Conservation (phyloP, 2,113 vertebrate genomes). For the Meriones unguiculatus region DNA sequence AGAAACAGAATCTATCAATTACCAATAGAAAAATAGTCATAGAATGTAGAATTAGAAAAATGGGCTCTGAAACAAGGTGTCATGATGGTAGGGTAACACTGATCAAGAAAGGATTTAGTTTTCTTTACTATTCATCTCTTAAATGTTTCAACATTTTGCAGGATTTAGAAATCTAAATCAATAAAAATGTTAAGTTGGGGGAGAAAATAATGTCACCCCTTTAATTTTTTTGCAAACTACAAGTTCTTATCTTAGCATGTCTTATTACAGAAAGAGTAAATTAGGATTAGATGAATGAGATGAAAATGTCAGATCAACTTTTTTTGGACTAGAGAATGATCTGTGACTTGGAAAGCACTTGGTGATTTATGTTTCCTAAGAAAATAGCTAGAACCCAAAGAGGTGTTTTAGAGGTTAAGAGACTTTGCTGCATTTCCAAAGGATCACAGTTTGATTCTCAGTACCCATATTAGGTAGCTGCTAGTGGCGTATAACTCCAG, state of each 20-base stretch:
- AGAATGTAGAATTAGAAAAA: neutral
- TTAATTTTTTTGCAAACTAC: neutral
- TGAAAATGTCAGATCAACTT: neutral
- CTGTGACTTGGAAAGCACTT: conserved; percentile 30
- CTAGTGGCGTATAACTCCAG: neutral
- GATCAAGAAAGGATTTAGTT: neutral
- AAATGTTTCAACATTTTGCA: neutral
- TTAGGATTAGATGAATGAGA: conserved; percentile 29
- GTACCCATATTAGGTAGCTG: no score
- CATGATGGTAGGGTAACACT: neutral
- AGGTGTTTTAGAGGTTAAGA: neutral
- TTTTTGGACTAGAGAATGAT: conserved; percentile 2
- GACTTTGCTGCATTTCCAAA: neutral
- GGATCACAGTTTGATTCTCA: neutral
- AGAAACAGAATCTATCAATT: neutral
- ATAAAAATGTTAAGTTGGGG: neutral
- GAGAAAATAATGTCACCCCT: neutral
- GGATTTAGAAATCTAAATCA: conserved; percentile 15
- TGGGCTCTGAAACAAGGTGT: neutral
- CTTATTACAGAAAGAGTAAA: neutral
- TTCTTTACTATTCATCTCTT: neutral
- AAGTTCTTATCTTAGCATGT: neutral
- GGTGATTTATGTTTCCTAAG: neutral
- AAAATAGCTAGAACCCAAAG: neutral
- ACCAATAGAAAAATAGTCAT: neutral